Conservation (phyloP, 2,113 vertebrate genomes). For the Hemiscyllium ocellatum region DNA sequence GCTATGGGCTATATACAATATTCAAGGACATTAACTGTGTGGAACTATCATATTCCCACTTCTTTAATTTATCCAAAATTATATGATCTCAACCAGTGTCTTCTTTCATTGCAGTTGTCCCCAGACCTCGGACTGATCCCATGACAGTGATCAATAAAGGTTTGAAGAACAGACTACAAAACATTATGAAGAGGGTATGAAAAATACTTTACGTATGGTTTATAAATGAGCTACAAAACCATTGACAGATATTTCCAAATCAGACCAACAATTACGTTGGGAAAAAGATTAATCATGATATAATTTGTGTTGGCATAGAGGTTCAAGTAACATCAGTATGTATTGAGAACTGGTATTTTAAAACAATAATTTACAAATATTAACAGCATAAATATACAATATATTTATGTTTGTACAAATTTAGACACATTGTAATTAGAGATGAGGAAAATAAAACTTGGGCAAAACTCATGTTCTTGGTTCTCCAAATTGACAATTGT, state of each 20-base stretch:
- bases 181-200: constrained; percentile 53
- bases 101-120: constrained; percentile 49
- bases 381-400: not conserved
- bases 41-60: not conserved
- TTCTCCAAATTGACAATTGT: not conserved
- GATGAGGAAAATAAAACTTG: not conserved
- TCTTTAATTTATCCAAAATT: not conserved
- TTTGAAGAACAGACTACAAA: constrained; percentile 56
- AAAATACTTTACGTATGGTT: not conserved
- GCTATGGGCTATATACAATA: not conserved
- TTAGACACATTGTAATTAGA: not conserved
- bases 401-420: not conserved
- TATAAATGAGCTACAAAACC: not conserved
- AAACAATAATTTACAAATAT: not conserved
- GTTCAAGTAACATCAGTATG: not conserved
- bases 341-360: not conserved
- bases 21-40: not conserved
- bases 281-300: not conserved
- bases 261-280: not conserved
- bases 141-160: constrained; percentile 54
- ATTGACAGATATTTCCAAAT: not conserved
- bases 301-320: not conserved
- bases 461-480: not conserved
- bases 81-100: not conserved
- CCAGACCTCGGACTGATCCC: constrained; percentile 52